Base-by-base conservation (phyloP, 64 coral and sea anemone genomes). In the Anthopleura sola region DNA sequence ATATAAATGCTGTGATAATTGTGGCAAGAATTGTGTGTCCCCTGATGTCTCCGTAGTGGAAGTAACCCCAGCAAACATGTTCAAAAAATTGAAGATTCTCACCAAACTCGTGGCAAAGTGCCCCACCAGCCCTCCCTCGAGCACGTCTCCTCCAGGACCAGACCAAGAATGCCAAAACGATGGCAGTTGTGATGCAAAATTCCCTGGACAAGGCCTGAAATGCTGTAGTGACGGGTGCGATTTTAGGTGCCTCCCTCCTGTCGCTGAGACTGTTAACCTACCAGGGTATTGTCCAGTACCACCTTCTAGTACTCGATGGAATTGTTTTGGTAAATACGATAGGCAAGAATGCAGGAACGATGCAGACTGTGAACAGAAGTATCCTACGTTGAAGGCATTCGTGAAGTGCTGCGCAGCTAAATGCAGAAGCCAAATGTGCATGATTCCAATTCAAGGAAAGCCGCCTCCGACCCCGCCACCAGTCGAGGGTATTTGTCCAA, bases 101-200 rank as follows among this genome's bases (percentile, higher is more conserved):
- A 62, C 1, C n/a, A 71, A 34, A 34, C 66, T 71, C 2, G 66
- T 34, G 34, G 31, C 66, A 4, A 34, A 32, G 28, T 81, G 78
- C 26, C 78, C 78, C 20, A 81, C 33, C 23, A n/a, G 21, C 11
- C 78, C 36, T 81, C 78, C 78, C 4, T 53, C 76, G 19, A n/a
- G 36, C 2, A 11, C 48, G 4, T 49, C 6, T 81, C 39, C 78
- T 26, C 17, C 78, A 4, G 78, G 49, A 81, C 78, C 78, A 44
- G 78, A 80, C 78, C 20, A 80, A 10, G 78, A 80, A 80, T 80
- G 78, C 78, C 38, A 80, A 51, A 47, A 44, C 38, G 78, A 80
- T 53, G 37, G 9, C 23, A 46, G 1, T 11, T 81, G 78, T 81
- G 49, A n/a, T 32, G 38, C 37, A 12, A 46, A 48, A 81, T 81